Evolutionary conservation across 2,888 invertebrate genomes (phyloP), one percentile per base, ranked within the genome.

Genomic region (Chrysolina americana): DNA sequence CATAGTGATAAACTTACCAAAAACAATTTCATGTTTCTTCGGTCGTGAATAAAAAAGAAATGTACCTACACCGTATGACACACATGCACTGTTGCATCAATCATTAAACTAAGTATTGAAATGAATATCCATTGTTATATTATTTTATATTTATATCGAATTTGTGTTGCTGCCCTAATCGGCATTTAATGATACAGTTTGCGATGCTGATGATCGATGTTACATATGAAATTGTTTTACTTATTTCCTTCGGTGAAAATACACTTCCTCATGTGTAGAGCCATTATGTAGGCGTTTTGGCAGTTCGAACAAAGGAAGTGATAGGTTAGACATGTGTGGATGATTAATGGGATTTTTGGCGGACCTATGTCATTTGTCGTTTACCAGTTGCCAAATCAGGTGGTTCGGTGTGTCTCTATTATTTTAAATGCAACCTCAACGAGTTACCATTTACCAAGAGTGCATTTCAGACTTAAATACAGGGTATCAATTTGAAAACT

Each of bases 71-170:
- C 70, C 47, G 6, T 47, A 41, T 64, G 62, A 70, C 50, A 36
- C 63, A 48, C 47, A 47, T 53, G 44, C 6, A 62, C 47, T 62
- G 21, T 62, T 19, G 59, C 65, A 63, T 6, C 41, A 23, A 64
- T 44, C 28, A 44, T 65, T 17, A 69, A 70, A 21, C 65, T n/a
- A n/a, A n/a, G n/a, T 28, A 23, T 62, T 41, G 44, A 41, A 68
- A 68, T 65, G 69, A 69, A 44, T 68, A 41, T 62, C 48, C 36
- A 69, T 59, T 65, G 64, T 65, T 11, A 53, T 53, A 56, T 71
- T 48, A 28, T 65, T 75, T 71, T 68, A 66, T 71, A 65, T 74
- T 74, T 76, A 76, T 76, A 76, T 59, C n/a, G 10, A 41, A 11
- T 71, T 70, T 68, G 28, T 65, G 19, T 36, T 62, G 65, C 44